A percentile compares a stretch with the other conserved stretches of the same genome.
Conservation (phyloP, 2,888 invertebrate species). For the Noctua fimbriata region DNA sequence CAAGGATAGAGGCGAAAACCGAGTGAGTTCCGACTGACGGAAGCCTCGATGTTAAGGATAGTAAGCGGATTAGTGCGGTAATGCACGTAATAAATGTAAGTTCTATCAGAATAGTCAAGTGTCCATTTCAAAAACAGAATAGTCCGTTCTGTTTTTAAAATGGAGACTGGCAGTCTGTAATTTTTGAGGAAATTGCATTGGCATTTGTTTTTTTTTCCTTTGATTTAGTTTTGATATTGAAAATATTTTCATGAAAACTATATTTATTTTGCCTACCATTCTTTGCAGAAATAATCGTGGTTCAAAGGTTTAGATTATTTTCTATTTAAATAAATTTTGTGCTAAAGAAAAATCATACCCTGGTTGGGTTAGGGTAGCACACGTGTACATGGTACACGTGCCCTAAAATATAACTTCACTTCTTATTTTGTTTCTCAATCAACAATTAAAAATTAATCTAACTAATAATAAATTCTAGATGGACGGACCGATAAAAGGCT, state of each 20-base stretch:
- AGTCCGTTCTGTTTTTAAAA: conserved; percentile 21
- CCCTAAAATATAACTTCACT: not conserved
- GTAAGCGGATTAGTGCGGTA: conserved; percentile 46
- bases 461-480: not conserved
- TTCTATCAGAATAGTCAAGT: conserved; percentile 1
- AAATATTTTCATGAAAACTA: not conserved
- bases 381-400: not conserved
- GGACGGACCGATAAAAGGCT: not conserved
- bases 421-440: not conserved
- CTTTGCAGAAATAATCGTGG: not conserved
- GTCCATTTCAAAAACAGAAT: too few relatives aligned
- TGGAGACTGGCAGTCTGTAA: not conserved
- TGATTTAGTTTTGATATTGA: not conserved
- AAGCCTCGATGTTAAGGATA: conserved; percentile 50
- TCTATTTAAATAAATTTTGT: not conserved
- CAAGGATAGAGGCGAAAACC: conserved; percentile 71
- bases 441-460: not conserved
- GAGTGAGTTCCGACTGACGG: conserved; percentile 62
- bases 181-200: not conserved
- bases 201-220: not conserved
- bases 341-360: not conserved
- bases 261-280: not conserved
- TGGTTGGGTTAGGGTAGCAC: too few relatives aligned
- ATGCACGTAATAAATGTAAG: conserved; percentile 40
- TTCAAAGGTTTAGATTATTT: not conserved